Conservation (phyloP, 1,140 invertebrate genomes). For the Neodiprion lecontei region DNA sequence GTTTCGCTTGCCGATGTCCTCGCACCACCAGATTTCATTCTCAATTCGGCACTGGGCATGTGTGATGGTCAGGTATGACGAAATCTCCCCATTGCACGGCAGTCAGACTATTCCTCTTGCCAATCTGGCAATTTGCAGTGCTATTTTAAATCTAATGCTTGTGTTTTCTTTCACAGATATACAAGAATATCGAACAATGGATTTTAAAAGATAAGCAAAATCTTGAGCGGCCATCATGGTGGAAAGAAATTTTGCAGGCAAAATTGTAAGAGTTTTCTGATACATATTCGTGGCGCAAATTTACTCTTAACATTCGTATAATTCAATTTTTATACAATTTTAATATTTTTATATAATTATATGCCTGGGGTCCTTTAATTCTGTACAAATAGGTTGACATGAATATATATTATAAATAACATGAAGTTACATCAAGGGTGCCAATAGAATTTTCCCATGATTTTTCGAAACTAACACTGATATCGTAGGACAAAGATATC, state of each 20-base stretch:
- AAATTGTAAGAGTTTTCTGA: conserved; percentile 43
- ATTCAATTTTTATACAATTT: too few relatives aligned
- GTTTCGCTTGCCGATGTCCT: conserved; percentile 84
- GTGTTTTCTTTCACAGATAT: conserved; percentile 68
- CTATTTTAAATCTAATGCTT: background rate
- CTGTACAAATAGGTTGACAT: background rate
- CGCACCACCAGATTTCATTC: conserved; percentile 85
- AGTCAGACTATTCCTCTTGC: conserved; percentile 10
- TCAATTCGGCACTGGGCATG: conserved; percentile 85
- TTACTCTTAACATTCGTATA: too few relatives aligned
- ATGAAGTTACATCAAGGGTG: background rate
- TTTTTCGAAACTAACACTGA: too few relatives aligned
- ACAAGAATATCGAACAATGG: conserved; percentile 81
- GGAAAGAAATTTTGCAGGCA: conserved; percentile 70
- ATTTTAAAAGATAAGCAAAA: conserved; percentile 74
- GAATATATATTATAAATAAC: background rate
- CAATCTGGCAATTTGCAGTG: background rate
- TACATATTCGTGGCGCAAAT: too few relatives aligned
- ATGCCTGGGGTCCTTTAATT: background rate
- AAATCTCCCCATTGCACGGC: conserved; percentile 7
- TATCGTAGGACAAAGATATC: too few relatives aligned
- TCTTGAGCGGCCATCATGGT: conserved; percentile 79
- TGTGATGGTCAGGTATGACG: conserved; percentile 79
- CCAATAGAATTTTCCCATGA: too few relatives aligned
- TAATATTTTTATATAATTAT: background rate